Evolutionary conservation across 2,113 vertebrate genomes (phyloP).

Genomic region (Macquaria ambigua): DNA sequence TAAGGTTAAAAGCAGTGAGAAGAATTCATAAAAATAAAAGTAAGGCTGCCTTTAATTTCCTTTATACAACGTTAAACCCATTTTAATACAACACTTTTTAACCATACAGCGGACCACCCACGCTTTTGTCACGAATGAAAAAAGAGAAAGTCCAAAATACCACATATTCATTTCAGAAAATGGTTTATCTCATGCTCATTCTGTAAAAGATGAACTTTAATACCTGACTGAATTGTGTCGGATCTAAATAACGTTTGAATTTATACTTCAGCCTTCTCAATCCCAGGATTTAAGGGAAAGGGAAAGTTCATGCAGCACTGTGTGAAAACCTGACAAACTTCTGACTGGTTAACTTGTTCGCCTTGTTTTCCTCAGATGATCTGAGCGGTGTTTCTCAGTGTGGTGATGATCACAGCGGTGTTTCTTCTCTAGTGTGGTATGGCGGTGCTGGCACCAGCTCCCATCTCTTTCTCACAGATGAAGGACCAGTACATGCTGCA

Average conservation of each 20-base stretch:
- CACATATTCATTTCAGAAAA: neutral
- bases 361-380: neutral
- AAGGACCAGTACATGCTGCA: conserved; percentile 67
- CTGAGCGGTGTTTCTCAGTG: conserved; percentile 18
- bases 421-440: conserved; percentile 15
- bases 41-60: neutral
- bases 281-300: neutral
- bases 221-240: neutral
- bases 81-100: neutral
- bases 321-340: neutral
- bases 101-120: neutral
- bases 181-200: neutral
- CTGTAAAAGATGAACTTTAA: neutral
- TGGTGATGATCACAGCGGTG: neutral
- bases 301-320: neutral
- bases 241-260: neutral
- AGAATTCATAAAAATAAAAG: neutral
- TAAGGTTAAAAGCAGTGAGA: neutral
- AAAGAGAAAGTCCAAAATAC: neutral
- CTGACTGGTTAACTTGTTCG: neutral
- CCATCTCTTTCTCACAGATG: conserved; percentile 79
- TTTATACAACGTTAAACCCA: neutral
- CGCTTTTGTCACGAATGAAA: neutral
- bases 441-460: neutral
- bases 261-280: neutral